Base-by-base conservation (phyloP, 2,888 invertebrate species). In the Gastrophysa polygoni region DNA sequence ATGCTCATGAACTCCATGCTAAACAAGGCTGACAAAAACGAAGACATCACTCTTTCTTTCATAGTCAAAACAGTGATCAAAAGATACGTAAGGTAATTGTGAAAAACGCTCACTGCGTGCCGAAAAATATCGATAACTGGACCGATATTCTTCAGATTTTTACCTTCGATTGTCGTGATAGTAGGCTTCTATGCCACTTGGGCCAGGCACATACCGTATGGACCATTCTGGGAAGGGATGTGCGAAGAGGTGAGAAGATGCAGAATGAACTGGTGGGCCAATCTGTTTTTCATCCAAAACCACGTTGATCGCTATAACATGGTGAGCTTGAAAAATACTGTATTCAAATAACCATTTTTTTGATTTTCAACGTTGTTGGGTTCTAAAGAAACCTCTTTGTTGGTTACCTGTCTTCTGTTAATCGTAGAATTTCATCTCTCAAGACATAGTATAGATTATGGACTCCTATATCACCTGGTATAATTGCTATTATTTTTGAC, bases 211-310 rank as follows among this genome's bases (percentile, higher is more conserved):
- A 46, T 71, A 1, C 59, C 66, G 2, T 70, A 64, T 48, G 77
- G 77, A 18, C 76, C 77, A 43, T 61, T 73, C 28, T 75, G 74
- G 74, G 63, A 68, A 50, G 43, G 70, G 6, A 55, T 74, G 1
- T 76, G 72, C 14, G 47, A 63, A 1, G 77, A 77, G 57, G 68
- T 68, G 46, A 63, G 68, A 21, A 71, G 71, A 47, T 78, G 78
- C 48, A 67, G 77, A 43, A 67, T 72, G 52, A 77, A 77, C 67
- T 74, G 76, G 73, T 76, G 74, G 75, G 63, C 69, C 0, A 77
- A 76, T 62, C 57, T 78, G 14, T 59, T 78, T 4, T 77, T 72
- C 32, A 63, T 78, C 16, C 75, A 78, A 52, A 78, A 76, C 66
- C 70, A 71, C 50, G 66, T 71, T 10, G 64, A 75, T 58, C 54